A percentile compares a stretch with the other conserved stretches of the same genome.
Evolutionary conservation across 64 coral and sea anemone genomes (phyloP).

Genomic region (Trachythela sp.): DNA sequence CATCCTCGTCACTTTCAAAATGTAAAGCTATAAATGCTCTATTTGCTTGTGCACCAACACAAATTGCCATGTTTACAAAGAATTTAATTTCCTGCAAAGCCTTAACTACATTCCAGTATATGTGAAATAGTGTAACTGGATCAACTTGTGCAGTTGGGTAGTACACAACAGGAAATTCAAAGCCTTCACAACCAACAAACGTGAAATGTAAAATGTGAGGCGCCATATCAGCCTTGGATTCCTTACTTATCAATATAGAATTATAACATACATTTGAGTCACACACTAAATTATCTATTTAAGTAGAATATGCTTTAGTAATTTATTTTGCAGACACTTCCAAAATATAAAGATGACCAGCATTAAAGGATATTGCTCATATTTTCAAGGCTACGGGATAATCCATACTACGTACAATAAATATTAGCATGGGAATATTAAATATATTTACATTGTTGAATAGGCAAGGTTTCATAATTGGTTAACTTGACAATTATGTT

Average conservation of each 20-base stretch:
- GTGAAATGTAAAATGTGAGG: constrained; percentile 51
- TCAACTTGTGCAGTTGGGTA: constrained; percentile 49
- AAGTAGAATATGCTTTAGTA: too few species aligned
- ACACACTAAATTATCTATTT: too few species aligned
- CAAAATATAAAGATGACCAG: too few species aligned
- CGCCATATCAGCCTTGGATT: constrained; percentile 23
- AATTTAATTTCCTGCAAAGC: constrained; percentile 34
- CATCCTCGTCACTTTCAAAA: constrained; percentile 34
- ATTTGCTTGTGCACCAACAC: constrained; percentile 57
- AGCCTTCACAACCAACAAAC: constrained; percentile 35
- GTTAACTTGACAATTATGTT: too few species aligned
- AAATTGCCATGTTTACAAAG: constrained; percentile 28
- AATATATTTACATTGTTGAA: too few species aligned
- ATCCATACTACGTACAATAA: too few species aligned
- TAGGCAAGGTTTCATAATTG: too few species aligned
- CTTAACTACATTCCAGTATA: constrained; percentile 46
- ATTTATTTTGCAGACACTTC: too few species aligned
- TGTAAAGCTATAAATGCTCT: constrained; percentile 39
- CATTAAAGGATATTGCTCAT: too few species aligned
- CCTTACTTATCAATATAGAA: background rate
- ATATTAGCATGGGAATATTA: too few species aligned
- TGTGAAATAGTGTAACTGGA: constrained; percentile 39
- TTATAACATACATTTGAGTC: too few species aligned
- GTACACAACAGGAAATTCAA: constrained; percentile 45
- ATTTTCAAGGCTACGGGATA: too few species aligned